Percentiles rank a stretch among this genome's conserved stretches.
phyloP scores from a whole-genome alignment of 2,113 vertebrate species.

The Progne subis region DNA sequence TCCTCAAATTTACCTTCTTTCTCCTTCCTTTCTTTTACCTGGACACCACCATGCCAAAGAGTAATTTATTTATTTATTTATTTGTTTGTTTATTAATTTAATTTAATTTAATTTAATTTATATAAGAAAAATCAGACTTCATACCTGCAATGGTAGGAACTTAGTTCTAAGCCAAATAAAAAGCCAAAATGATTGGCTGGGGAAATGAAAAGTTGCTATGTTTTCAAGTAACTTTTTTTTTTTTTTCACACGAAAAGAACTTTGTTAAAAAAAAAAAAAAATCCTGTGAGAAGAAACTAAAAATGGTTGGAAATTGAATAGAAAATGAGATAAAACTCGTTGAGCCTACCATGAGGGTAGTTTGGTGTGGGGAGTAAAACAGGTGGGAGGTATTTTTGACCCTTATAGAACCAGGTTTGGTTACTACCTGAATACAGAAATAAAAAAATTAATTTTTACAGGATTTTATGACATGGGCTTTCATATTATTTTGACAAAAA shows the following conservation, averaged over 20 bases:
- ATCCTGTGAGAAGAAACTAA: neutral
- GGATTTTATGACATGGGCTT: neutral
- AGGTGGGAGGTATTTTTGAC: neutral
- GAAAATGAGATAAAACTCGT: neutral
- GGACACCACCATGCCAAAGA: neutral
- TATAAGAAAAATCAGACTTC: neutral
- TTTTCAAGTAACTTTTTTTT: neutral
- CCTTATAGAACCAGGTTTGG: neutral
- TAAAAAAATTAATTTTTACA: neutral
- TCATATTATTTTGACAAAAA: neutral
- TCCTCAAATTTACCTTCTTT: neutral
- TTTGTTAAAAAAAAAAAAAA: neutral
- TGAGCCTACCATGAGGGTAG: neutral
- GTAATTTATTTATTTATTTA: neutral
- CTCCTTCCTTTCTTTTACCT: neutral
- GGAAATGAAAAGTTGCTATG: neutral
- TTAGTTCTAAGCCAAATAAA: neutral
- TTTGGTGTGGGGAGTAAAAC: neutral
- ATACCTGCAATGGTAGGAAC: neutral
- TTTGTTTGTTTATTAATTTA: no score
- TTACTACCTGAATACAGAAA: neutral
- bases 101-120: neutral
- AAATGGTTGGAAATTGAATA: neutral
- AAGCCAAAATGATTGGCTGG: neutral
- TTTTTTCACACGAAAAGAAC: neutral